Evolutionary conservation across 2,113 vertebrate species (phyloP).

Genomic region (Tympanuchus pallidicinctus): DNA sequence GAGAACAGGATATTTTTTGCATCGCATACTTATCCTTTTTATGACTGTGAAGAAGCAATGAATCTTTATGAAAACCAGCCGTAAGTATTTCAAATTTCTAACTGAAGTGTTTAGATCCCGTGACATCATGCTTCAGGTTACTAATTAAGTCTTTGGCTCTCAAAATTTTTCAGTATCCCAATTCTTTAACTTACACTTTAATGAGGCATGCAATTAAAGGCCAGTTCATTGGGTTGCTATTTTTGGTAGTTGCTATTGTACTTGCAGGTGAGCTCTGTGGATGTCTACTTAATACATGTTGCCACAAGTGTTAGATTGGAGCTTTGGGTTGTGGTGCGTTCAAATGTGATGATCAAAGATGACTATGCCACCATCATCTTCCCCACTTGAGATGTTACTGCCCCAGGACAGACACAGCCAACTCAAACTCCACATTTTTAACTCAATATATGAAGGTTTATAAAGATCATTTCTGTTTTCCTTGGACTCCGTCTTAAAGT

Average conservation of each 20-base stretch:
- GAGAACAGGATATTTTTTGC: conserved; percentile 82
- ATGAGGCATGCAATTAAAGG: background rate
- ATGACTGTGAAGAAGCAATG: conserved; percentile 89
- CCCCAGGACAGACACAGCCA: background rate
- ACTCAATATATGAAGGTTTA: background rate
- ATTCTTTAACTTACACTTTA: background rate
- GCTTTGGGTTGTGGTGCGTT: background rate
- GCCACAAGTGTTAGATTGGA: background rate
- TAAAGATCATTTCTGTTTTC: background rate
- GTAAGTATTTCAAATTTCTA: conserved; percentile 82
- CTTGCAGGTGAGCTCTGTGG: background rate
- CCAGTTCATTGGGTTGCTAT: background rate
- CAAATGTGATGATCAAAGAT: background rate
- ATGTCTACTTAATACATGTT: background rate
- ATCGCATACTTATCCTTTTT: conserved; percentile 88
- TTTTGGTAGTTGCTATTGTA: background rate
- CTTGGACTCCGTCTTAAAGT: background rate
- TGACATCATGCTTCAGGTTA: background rate
- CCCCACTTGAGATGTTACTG: background rate
- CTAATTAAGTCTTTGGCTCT: background rate
- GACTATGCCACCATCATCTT: background rate
- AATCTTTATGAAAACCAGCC: conserved; percentile 87
- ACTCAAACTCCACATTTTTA: background rate
- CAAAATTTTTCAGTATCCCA: background rate
- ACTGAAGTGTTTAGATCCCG: background rate